Evolutionary conservation across 2,113 vertebrate genomes (phyloP), one percentile per base, ranked within the genome.

Genomic region (Lonchura striata): DNA sequence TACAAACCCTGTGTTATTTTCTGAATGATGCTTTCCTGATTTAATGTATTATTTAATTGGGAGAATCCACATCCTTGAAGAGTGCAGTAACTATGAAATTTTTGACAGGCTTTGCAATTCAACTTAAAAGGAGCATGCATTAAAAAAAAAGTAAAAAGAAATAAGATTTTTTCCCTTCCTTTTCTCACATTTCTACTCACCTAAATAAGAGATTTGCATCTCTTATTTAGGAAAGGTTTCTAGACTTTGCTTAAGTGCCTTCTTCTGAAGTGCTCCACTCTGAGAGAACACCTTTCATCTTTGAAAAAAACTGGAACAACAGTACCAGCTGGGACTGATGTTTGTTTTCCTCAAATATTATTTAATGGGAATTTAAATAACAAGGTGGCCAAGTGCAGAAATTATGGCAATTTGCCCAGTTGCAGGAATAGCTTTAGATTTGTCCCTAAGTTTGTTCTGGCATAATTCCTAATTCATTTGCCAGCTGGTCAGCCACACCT

Each of bases 361-460:
- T 66, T 90, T 91, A 92, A 92, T 30, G 88, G 59, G 54, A 90
- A 66, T 91, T 91, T 63, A 83, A 86, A 77, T 87, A 54, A 44
- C 63, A 35, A 44, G 75, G 90, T 96, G 75, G 88, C 41, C 90
- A 90, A 95, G 33, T 81, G 54, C 47, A 83, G 82, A 66, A 82
- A 88, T 82, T 9, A 47, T 88, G 90, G 91, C 75, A 56, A 83
- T 63, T 93, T 92, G 75, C 94, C 94, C 68, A 69, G 1, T 22
- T 82, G 71, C 66, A 77, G 75, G 44, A 93, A 30, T 59, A 69
- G 74, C 70, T 95, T 72, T 76, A 82, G 78, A 66, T 79, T 94
- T 94, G 78, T 85, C 89, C 91, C 87, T 9, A 31, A 63, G 93
- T 96, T 97, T 94, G 85, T 93, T 91, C 47, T 96, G 95, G 94